A percentile compares a stretch with the other conserved stretches of the same genome.
Evolutionary conservation across 2,888 invertebrate genomes (phyloP).

Genomic region (Pristionchus exspectatus): DNA sequence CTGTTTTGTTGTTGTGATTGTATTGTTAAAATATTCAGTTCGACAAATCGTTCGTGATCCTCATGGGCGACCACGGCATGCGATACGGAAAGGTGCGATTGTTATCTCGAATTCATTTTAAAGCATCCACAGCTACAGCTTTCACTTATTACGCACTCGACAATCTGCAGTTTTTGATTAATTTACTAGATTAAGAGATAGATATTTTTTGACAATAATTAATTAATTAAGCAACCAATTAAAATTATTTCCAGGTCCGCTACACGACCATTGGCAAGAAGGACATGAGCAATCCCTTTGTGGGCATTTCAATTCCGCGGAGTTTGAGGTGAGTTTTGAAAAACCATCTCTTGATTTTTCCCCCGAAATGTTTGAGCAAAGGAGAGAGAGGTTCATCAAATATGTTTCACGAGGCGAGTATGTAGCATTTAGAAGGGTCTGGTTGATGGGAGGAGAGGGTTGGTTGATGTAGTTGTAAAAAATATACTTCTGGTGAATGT

Average conservation of each 20-base stretch:
- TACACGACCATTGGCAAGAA: constrained; percentile 4
- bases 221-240: background rate
- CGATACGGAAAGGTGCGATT: constrained; percentile 51
- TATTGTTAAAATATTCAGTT: constrained; percentile 54
- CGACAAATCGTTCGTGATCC: constrained; percentile 65
- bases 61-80: constrained; percentile 70
- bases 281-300: constrained; percentile 36
- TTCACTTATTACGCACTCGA: too few relatives aligned
- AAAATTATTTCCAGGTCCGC: background rate
- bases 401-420: background rate
- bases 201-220: too few relatives aligned
- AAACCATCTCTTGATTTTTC: background rate
- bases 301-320: constrained; percentile 11
- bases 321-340: constrained; percentile 14
- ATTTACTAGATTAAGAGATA: too few relatives aligned
- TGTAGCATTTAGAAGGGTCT: too few relatives aligned
- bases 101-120: too few relatives aligned
- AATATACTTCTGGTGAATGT: too few relatives aligned
- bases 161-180: too few relatives aligned
- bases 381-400: background rate
- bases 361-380: too few relatives aligned
- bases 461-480: too few relatives aligned
- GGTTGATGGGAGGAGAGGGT: too few relatives aligned
- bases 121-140: too few relatives aligned
- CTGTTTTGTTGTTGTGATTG: background rate